A percentile compares a stretch with the other conserved stretches of the same genome.
phyloP scores from a whole-genome alignment of 1,140 invertebrate species.

The Melipona quadrifasciata region DNA sequence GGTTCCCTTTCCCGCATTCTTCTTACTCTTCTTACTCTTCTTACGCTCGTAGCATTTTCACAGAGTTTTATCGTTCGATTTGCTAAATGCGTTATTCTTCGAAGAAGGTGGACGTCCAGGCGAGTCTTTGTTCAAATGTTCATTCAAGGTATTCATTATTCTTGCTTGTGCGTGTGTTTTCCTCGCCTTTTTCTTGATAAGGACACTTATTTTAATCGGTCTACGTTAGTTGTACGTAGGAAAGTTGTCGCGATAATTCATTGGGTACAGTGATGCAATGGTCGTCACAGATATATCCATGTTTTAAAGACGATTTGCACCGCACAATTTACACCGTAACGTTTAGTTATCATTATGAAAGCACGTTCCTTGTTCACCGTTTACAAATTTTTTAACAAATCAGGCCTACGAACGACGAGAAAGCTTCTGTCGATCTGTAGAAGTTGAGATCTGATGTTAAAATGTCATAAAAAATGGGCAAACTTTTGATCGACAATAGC shows the following conservation, averaged over 20 bases:
- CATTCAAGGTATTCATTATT: too few species aligned
- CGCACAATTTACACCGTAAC: background rate
- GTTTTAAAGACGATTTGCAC: background rate
- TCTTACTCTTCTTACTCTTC: background rate
- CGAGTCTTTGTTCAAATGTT: background rate
- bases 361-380: background rate
- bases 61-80: background rate
- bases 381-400: background rate
- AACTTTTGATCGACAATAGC: too few species aligned
- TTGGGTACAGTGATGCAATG: background rate
- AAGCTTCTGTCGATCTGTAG: background rate
- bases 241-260: background rate
- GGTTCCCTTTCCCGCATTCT: slow-evolving; percentile 33
- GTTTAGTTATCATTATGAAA: background rate
- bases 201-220: background rate
- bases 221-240: background rate
- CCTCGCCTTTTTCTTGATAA: too few species aligned
- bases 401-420: background rate
- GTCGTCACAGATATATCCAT: slow-evolving; percentile 31
- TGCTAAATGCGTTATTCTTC: background rate
- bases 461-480: too few species aligned
- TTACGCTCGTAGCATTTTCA: background rate
- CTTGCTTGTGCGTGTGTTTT: too few species aligned
- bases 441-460: background rate
- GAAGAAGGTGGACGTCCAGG: background rate